Evolutionary conservation across 2,888 invertebrate genomes (phyloP).

Genomic region (Pseudococcus longispinus): DNA sequence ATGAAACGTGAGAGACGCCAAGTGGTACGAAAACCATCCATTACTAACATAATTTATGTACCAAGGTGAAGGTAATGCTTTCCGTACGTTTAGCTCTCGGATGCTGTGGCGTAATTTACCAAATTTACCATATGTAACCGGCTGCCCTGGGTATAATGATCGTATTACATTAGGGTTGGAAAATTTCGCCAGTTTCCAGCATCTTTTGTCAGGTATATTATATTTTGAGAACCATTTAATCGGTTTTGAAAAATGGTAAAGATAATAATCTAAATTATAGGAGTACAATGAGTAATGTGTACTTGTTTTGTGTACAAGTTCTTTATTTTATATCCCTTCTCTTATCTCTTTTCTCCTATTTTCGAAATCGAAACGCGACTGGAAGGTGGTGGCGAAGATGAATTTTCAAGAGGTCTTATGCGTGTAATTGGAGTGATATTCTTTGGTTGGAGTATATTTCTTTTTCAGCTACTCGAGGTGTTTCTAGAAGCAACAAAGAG

Average conservation of each 20-base stretch:
- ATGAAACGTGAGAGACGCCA: conserved; percentile 46
- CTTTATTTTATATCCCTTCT: not conserved
- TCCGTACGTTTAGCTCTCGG: not conserved
- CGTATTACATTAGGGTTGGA: not conserved
- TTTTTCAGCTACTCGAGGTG: not conserved
- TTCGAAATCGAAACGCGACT: not conserved
- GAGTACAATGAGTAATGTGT: conserved; percentile 36
- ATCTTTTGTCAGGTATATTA: not conserved
- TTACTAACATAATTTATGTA: conserved; percentile 36
- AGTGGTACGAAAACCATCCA: conserved; percentile 45
- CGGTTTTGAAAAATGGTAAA: conserved; percentile 28
- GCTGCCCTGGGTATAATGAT: not conserved
- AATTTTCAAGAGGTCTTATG: not conserved
- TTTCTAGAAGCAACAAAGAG: not conserved
- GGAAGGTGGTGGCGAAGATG: not conserved
- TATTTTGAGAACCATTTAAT: conserved; percentile 27
- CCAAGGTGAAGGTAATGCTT: conserved; percentile 27
- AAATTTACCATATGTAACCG: not conserved
- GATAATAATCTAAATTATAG: conserved; percentile 40
- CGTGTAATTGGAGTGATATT: no score
- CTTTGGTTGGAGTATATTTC: not conserved
- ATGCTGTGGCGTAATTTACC: not conserved
- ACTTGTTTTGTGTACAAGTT: conserved; percentile 6
- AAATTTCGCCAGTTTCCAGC: not conserved
- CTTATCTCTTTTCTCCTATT: not conserved